Base-by-base conservation (phyloP, 2,888 invertebrate genomes). In the Psylliodes chrysocephalus region DNA sequence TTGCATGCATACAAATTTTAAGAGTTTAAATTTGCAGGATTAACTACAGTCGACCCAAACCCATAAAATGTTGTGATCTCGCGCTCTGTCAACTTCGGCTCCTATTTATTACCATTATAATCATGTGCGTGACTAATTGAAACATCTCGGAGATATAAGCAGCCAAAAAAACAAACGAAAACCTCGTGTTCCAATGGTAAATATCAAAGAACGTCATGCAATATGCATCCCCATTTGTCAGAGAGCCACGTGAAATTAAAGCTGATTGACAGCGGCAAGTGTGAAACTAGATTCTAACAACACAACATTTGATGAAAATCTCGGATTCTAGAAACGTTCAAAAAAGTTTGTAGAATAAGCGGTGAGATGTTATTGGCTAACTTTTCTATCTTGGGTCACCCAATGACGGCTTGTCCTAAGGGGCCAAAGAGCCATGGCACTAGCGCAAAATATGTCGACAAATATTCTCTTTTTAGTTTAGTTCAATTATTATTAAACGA, bases 121-220 rank as follows among this genome's bases (percentile, higher is more conserved):
- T 70, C 73, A 73, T 70, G 69, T 74, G 77, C 76, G 76, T 77
- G 76, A 78, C 77, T 78, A 78, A 78, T 78, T 77, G 75, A 74
- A 74, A 75, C 73, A 73, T 75, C 73, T 73, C 71, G 67, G 64
- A 60, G 53, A 38, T 44, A 61, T 35, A 28, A 44, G 10, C 10
- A 54, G 35, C n/a, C 28, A 7, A 49, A 35, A 44, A 44, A 55
- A 57, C 33, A 59, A 52, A 12, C n/a, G 17, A 28, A 57, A 30
- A 30, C 44, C 61, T 59, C 33, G 30, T 59, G 59, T 62, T 62
- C 44, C 51, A 55, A 44, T 71, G 67, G 67, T 71, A 70, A 67
- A 70, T 74, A 75, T 78, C 77, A 78, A 78, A 78, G 75, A 71
- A 67, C 60, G 70, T 70, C 69, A 64, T 65, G 70, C 71, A 71